Percentiles rank a stretch among this genome's conserved stretches.
Conservation (phyloP, 1,140 invertebrate species). For the Druon quercuslanigerum region DNA sequence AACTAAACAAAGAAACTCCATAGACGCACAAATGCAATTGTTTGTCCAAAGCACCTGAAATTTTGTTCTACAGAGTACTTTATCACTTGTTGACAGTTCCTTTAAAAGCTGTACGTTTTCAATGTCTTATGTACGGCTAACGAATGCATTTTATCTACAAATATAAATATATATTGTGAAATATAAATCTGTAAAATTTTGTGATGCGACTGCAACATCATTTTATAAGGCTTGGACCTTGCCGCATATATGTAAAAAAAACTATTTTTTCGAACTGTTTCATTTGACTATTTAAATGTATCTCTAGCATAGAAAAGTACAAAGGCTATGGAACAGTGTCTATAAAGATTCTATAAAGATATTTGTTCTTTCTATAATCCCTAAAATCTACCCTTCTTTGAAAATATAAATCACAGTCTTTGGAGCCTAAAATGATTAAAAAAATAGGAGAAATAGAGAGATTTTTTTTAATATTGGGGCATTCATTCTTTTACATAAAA, state of each 20-base stretch:
- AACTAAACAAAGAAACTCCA: background rate
- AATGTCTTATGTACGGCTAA: background rate
- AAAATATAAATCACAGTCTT: no score
- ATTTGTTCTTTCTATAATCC: background rate
- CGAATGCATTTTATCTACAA: constrained; percentile 14
- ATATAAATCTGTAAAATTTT: constrained; percentile 15
- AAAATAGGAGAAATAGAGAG: no score
- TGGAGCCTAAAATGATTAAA: no score
- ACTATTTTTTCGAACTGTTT: constrained; percentile 27
- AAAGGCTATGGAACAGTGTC: constrained; percentile 10
- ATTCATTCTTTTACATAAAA: no score
- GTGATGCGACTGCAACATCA: constrained; percentile 15
- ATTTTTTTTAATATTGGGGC: no score
- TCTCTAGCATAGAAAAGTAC: constrained; percentile 20
- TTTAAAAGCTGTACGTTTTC: constrained; percentile 23
- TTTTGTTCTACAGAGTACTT: background rate
- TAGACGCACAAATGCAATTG: constrained; percentile 4
- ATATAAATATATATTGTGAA: background rate
- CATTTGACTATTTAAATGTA: constrained; percentile 27
- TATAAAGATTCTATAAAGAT: constrained; percentile 4
- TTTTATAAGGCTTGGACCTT: constrained; percentile 18
- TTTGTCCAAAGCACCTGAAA: background rate
- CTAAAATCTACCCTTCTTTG: background rate
- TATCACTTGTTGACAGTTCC: background rate
- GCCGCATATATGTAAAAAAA: background rate